These are phyloP conservation scores for Ariolimax columbianus DNA, from an alignment of 2,888 invertebrate species.

Conservation along the genomic window DNA sequence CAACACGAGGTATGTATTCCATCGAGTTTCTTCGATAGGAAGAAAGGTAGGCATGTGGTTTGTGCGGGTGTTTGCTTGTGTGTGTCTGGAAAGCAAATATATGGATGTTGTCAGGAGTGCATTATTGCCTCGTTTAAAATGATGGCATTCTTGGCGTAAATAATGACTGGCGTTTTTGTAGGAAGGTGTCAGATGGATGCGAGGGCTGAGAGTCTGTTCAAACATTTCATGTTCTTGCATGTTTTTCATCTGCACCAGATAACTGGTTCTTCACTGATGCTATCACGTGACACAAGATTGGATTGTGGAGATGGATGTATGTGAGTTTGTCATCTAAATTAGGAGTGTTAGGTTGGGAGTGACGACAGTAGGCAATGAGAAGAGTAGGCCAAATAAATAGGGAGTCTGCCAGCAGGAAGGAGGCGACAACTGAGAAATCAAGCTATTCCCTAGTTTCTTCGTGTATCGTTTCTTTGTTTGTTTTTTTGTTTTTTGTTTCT, in stretches of 20 bases:
- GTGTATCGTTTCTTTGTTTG: too few relatives aligned
- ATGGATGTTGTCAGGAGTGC: constrained; percentile 11
- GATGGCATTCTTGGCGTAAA: constrained; percentile 17
- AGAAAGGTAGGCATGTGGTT: too few relatives aligned
- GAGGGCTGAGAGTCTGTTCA: background rate
- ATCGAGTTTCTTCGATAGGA: too few relatives aligned
- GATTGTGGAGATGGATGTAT: background rate
- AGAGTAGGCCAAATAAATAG: background rate
- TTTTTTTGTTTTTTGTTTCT: too few relatives aligned
- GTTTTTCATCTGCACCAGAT: background rate
- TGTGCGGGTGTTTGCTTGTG: background rate
- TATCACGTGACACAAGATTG: background rate
- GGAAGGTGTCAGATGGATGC: background rate
- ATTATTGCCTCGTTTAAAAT: constrained; percentile 37
- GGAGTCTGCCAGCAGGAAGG: too few relatives aligned
- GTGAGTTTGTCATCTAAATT: background rate
- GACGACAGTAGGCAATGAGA: background rate
- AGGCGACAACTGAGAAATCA: too few relatives aligned
- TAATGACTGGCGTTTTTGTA: background rate
- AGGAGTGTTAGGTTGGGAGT: background rate
- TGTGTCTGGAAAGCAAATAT: background rate
- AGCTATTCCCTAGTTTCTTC: too few relatives aligned
- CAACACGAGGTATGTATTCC: too few relatives aligned
- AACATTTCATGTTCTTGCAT: background rate
- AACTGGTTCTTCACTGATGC: constrained; percentile 8